Evolutionary conservation across 2,888 invertebrate genomes (phyloP).

Genomic region (Drosophila histrio): DNA sequence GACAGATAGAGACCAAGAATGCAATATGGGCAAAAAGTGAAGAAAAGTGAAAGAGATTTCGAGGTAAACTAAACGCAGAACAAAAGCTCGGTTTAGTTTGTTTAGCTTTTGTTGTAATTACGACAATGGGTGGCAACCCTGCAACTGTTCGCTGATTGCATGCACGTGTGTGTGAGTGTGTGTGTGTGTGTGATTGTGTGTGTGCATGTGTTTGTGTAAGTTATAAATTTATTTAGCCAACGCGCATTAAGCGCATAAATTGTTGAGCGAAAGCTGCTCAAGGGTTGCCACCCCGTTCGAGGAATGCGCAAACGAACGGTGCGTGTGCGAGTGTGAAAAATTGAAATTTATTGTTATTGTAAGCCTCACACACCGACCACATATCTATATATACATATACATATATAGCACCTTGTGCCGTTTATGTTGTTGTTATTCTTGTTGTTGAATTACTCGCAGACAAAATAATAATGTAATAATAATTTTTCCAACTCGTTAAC

Average conservation of each 20-base stretch:
- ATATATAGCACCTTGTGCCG: conserved; percentile 30
- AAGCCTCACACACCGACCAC: conserved; percentile 61
- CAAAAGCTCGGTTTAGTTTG: conserved; percentile 31
- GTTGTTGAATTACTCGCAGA: conserved; percentile 65
- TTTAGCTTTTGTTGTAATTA: not conserved
- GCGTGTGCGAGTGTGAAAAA: conserved; percentile 61
- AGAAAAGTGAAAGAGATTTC: not conserved
- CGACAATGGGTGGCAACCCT: conserved; percentile 3
- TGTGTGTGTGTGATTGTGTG: conserved; percentile 22
- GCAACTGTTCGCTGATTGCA: conserved; percentile 27
- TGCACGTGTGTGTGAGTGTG: conserved; percentile 14
- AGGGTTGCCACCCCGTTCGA: conserved; percentile 43
- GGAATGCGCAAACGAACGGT: conserved; percentile 18
- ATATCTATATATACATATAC: conserved; percentile 14
- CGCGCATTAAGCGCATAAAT: conserved; percentile 75
- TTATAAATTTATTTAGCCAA: conserved; percentile 78
- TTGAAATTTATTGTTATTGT: conserved; percentile 77
- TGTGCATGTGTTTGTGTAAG: conserved; percentile 36
- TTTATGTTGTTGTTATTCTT: conserved; percentile 31
- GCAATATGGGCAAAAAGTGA: not conserved
- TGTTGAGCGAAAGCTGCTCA: conserved; percentile 68
- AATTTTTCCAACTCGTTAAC: conserved; percentile 81
- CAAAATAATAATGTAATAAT: conserved; percentile 81
- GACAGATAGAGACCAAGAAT: not conserved
- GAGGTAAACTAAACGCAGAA: not conserved